phyloP scores from a whole-genome alignment of 2,888 invertebrate genomes.

The Mesorhabditis belari region DNA sequence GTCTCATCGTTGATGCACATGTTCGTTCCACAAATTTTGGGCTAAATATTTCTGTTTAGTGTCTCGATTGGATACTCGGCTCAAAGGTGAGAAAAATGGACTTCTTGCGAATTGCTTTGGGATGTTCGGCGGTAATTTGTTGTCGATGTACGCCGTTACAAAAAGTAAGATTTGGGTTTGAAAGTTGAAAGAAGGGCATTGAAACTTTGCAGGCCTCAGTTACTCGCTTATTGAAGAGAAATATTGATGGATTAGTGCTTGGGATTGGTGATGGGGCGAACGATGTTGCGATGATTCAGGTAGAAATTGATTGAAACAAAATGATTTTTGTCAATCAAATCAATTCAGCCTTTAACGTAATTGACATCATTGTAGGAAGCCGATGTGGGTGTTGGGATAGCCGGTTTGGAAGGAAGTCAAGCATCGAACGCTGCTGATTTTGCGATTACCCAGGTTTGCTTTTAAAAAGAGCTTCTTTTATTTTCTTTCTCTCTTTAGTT shows the following conservation, averaged over 20 bases:
- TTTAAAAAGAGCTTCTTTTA: not conserved
- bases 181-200: not conserved
- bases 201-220: conserved; percentile 52
- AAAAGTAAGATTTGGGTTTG: conserved; percentile 35
- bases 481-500: conserved; percentile 7
- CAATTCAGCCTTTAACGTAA: no score
- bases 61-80: conserved; percentile 82
- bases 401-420: conserved; percentile 91
- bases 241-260: conserved; percentile 63
- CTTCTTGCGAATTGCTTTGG: conserved; percentile 85
- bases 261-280: conserved; percentile 94
- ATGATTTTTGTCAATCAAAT: no score
- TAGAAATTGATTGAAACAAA: no score
- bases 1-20: conserved; percentile 75
- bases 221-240: conserved; percentile 55
- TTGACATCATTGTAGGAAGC: no score
- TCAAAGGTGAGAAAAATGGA: conserved; percentile 77
- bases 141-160: conserved; percentile 63
- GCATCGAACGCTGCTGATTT: conserved; percentile 68
- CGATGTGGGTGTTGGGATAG: conserved; percentile 89
- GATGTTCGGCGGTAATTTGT: conserved; percentile 88
- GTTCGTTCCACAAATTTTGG: not conserved
- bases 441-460: conserved; percentile 15
- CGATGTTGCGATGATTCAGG: conserved; percentile 57
- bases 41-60: conserved; percentile 55